These are phyloP conservation scores for Thymallus thymallus DNA, from an alignment of 2,113 vertebrate species.

Conservation along the genomic window DNA sequence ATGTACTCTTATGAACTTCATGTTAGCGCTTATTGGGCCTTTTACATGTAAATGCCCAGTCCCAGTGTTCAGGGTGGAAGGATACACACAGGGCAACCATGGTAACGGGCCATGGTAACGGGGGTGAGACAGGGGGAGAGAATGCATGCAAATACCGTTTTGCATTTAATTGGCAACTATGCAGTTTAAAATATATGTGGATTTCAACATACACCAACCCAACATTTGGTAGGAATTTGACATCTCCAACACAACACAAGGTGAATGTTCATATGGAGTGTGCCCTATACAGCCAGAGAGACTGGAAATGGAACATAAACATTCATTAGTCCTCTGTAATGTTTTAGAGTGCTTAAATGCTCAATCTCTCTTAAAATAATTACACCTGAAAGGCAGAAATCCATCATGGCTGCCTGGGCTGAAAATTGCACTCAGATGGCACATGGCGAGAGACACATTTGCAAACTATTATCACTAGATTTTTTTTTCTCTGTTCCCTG, in stretches of 20 bases:
- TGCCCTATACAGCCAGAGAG: conserved; percentile 57
- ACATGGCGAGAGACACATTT: conserved; percentile 68
- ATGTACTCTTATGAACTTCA: too few relatives aligned
- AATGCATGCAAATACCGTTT: too few relatives aligned
- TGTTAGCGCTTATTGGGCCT: too few relatives aligned
- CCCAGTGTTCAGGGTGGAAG: conserved; percentile 27
- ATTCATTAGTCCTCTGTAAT: conserved; percentile 75
- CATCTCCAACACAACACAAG: too few relatives aligned
- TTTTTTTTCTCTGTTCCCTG: conserved; percentile 18
- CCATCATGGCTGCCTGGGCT: conserved; percentile 70
- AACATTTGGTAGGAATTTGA: too few relatives aligned
- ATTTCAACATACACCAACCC: not conserved
- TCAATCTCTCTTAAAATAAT: conserved; percentile 82
- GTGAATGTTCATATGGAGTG: conserved; percentile 57
- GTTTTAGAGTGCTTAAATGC: conserved; percentile 74
- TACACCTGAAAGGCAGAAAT: conserved; percentile 79
- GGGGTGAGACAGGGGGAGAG: not conserved
- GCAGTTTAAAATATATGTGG: not conserved
- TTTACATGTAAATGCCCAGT: too few relatives aligned
- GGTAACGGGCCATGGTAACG: conserved; percentile 53
- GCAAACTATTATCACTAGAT: conserved; percentile 69
- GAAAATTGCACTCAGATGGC: conserved; percentile 81
- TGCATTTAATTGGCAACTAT: too few relatives aligned
- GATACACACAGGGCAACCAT: conserved; percentile 78
- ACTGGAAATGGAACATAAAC: conserved; percentile 67